Percentiles rank a stretch among this genome's conserved stretches.
Evolutionary conservation across 2,113 vertebrate species (phyloP).

Genomic region (Colossoma macropomum): DNA sequence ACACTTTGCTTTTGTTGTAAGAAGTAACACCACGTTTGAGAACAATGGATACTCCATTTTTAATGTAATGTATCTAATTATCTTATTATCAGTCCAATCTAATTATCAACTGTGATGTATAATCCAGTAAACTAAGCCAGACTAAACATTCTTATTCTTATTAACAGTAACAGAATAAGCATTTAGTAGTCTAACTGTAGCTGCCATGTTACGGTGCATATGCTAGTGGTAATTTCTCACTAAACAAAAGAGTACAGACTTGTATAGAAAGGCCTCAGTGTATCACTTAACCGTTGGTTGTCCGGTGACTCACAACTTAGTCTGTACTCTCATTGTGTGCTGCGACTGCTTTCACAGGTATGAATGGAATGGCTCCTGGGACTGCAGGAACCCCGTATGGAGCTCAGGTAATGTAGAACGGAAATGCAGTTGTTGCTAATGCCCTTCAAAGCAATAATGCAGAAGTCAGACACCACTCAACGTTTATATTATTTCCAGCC

Average conservation of each 20-base stretch:
- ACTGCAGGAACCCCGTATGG: constrained; percentile 83
- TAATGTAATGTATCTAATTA: too few relatives aligned
- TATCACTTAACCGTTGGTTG: not conserved
- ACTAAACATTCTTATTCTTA: not conserved
- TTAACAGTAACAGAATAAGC: not conserved
- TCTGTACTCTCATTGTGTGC: constrained; percentile 37
- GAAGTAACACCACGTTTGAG: not conserved
- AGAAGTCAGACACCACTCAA: not conserved
- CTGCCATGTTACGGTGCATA: not conserved
- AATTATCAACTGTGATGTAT: not conserved
- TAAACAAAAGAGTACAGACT: not conserved
- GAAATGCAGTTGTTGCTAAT: not conserved
- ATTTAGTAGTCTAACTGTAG: not conserved
- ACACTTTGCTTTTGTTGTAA: not conserved
- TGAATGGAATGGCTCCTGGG: constrained; percentile 84
- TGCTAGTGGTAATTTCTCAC: not conserved
- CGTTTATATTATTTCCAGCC: too few relatives aligned
- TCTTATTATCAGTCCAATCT: too few relatives aligned
- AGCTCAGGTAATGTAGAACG: constrained; percentile 85
- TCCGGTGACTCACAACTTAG: not conserved
- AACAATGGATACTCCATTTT: not conserved
- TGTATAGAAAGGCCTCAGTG: not conserved
- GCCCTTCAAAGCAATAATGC: not conserved
- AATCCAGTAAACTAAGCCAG: not conserved
- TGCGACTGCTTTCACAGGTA: constrained; percentile 72